These are phyloP conservation scores for Deilephila elpenor DNA, from an alignment of 2,888 invertebrate genomes.

Conservation along the genomic window DNA sequence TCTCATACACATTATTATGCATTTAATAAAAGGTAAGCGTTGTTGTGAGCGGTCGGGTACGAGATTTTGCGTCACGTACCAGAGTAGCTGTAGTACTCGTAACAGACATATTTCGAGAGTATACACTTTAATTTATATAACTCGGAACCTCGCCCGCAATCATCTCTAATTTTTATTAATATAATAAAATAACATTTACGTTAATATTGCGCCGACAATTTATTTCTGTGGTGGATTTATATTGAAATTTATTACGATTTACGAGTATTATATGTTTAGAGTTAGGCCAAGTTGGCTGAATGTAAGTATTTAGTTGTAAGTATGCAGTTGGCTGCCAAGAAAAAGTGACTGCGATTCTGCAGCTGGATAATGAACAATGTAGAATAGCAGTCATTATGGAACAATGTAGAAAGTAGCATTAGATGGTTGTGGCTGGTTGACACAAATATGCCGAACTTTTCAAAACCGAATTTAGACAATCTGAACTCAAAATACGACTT, in stretches of 20 bases:
- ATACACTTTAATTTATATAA: slow-evolving; percentile 25
- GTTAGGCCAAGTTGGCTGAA: too few relatives aligned
- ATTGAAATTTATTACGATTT: background rate
- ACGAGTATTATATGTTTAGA: too few relatives aligned
- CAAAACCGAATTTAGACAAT: too few relatives aligned
- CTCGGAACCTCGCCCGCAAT: background rate
- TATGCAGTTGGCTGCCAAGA: too few relatives aligned
- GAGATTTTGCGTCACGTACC: background rate
- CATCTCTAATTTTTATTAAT: slow-evolving; percentile 17
- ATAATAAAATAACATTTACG: slow-evolving; percentile 11
- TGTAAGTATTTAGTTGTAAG: too few relatives aligned
- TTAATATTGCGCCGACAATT: background rate
- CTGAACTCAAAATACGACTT: too few relatives aligned
- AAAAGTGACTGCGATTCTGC: too few relatives aligned
- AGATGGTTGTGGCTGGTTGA: too few relatives aligned
- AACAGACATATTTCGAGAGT: slow-evolving; percentile 21
- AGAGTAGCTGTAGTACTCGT: background rate
- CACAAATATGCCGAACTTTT: too few relatives aligned
- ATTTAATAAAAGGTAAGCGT: background rate
- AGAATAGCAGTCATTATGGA: too few relatives aligned
- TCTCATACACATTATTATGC: background rate
- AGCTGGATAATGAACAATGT: too few relatives aligned
- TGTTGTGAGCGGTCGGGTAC: background rate
- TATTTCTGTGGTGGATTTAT: background rate
- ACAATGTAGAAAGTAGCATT: background rate